Percentiles rank a stretch among this genome's conserved stretches.
Conservation (phyloP, 2,888 invertebrate genomes). For the Aleiodes testaceus region DNA sequence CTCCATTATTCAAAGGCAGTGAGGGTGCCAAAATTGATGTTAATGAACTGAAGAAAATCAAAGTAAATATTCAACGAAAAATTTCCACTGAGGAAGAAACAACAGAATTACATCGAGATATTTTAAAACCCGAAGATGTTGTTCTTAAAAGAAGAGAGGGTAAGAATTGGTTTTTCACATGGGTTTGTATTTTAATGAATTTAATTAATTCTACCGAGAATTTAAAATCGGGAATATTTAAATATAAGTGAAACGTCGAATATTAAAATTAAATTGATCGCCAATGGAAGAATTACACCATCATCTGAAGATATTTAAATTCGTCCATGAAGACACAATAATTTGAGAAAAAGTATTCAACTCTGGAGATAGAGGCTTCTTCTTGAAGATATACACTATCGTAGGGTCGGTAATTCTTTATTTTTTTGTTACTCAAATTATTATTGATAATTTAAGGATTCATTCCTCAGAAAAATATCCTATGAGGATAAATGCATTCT, state of each 20-base stretch:
- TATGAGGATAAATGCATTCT: no score
- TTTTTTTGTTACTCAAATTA: no score
- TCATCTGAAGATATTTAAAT: slow-evolving; percentile 5
- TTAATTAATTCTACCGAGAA: slow-evolving; percentile 18
- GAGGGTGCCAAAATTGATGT: slow-evolving; percentile 54
- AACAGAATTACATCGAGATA: slow-evolving; percentile 55
- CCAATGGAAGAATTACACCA: not conserved
- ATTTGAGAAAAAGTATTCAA: no score
- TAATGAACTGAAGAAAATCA: slow-evolving; percentile 55
- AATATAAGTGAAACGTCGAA: no score
- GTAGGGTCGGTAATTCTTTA: no score
- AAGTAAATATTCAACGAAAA: slow-evolving; percentile 58
- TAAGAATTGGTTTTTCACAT: slow-evolving; percentile 48
- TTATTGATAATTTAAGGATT: no score
- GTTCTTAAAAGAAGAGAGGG: slow-evolving; percentile 60
- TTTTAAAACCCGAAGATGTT: slow-evolving; percentile 59
- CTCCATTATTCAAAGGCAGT: slow-evolving; percentile 58
- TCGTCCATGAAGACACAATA: no score
- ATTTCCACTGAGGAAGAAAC: slow-evolving; percentile 45
- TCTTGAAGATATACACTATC: no score
- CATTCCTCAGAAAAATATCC: no score
- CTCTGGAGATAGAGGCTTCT: no score
- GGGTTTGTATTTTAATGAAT: slow-evolving; percentile 20
- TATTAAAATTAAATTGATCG: no score
- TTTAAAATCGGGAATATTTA: no score